Evolutionary conservation across 2,797 vertebrate species (phyloP).

Genomic region (Gorsachius magnificus): DNA sequence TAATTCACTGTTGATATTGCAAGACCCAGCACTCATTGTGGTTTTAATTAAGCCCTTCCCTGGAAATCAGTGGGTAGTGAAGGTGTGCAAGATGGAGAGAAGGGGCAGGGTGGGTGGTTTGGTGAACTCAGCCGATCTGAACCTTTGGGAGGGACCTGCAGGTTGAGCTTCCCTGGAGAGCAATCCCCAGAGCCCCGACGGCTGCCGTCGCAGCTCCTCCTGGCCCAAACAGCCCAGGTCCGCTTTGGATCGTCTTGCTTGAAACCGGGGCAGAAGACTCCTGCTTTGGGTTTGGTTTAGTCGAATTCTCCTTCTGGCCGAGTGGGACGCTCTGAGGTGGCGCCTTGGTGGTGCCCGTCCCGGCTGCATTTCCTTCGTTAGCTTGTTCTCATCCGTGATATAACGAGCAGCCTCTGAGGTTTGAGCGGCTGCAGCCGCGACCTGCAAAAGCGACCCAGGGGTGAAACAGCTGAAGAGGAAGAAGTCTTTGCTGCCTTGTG

Average conservation of each 20-base stretch:
- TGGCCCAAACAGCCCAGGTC: background rate
- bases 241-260: background rate
- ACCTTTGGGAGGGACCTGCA: background rate
- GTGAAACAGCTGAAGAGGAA: slow-evolving; percentile 32
- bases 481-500: slow-evolving; percentile 20
- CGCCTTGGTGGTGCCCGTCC: rapidly evolving
- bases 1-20: background rate
- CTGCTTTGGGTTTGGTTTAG: background rate
- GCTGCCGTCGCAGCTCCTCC: rapidly evolving
- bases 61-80: background rate
- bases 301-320: background rate
- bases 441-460: background rate
- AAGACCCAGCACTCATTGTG: background rate
- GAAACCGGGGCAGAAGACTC: background rate
- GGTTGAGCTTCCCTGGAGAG: background rate
- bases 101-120: background rate
- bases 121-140: rapidly evolving
- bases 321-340: background rate
- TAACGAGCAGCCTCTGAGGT: background rate
- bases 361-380: background rate
- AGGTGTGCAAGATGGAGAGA: background rate
- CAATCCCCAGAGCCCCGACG: rapidly evolving
- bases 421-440: background rate
- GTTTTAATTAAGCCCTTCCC: background rate
- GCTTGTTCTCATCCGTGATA: background rate